Evolutionary conservation across 1,140 invertebrate genomes (phyloP), one percentile per base, ranked within the genome.

Genomic region (Euwallacea similis): DNA sequence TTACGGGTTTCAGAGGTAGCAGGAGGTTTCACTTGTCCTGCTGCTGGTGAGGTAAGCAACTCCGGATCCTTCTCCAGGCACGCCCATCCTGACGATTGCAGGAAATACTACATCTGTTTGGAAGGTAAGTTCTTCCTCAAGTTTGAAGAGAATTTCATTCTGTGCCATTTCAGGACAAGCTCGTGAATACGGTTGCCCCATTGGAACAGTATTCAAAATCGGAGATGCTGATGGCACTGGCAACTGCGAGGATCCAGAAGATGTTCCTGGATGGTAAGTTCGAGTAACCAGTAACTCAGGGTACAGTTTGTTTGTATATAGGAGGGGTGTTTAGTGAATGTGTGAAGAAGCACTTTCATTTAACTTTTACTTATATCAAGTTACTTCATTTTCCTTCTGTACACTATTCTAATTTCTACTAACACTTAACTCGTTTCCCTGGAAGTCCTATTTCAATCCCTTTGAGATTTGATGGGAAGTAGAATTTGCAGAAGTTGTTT

Each of bases 121-220:
- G 94, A 96, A 81, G 92, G 92, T 71, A 61, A 72, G 43, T 43
- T 4, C 7, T 16, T 56, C 16, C 46, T 50, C 46, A 50, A 50
- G 54, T 16, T 56, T 56, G 16, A n/a, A 56, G 54, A 16, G 54
- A 2, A 50, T 47, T 46, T 64, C 7, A 53, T 16, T 21, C n/a
- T 8, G 42, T 54, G 95, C 84, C 96, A 94, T 80, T 82, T 95
- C 95, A 81, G 91, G 92, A 69, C 75, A 76, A 74, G 91, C 95
- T 69, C 87, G 95, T 76, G 94, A 97, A 82, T 97, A 97, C 82
- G 95, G 95, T 66, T 97, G 95, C 84, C 94, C 94, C 75, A 94
- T 97, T 79, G 95, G 95, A 70, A 96, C 94, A 16, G 95, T 97
- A 10, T 97, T 96, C 91, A 96, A 96, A 83, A 96, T 97, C 80